These are phyloP conservation scores for Odocoileus virginianus DNA, from an alignment of 2,113 vertebrate species.

Conservation along the genomic window DNA sequence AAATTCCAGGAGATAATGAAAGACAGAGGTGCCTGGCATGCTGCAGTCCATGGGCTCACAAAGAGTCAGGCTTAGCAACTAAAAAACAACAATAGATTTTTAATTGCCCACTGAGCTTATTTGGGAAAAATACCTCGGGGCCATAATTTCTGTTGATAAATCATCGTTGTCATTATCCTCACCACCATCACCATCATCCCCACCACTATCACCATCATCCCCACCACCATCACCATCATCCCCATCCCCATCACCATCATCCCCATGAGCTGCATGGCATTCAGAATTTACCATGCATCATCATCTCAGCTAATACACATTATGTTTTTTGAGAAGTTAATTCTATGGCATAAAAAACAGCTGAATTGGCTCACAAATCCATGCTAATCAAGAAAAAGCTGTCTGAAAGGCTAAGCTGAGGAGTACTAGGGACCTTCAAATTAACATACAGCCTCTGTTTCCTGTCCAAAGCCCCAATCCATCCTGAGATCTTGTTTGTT, in stretches of 20 bases:
- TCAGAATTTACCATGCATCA: not conserved
- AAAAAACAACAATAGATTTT: not conserved
- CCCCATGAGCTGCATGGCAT: no score
- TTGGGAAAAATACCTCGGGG: not conserved
- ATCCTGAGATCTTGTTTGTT: not conserved
- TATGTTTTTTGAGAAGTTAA: not conserved
- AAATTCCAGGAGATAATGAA: not conserved
- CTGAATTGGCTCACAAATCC: not conserved
- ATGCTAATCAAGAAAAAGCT: not conserved
- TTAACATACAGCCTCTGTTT: not conserved
- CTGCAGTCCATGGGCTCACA: not conserved
- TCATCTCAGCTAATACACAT: not conserved
- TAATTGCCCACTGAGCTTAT: not conserved
- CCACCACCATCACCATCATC: not conserved
- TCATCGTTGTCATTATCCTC: not conserved
- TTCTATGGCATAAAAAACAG: not conserved
- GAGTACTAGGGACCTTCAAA: not conserved
- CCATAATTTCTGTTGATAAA: not conserved
- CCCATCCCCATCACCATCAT: fast-evolving
- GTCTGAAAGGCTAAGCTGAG: not conserved
- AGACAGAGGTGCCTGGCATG: not conserved
- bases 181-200: not conserved
- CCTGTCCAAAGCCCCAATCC: not conserved
- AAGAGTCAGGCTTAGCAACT: not conserved
- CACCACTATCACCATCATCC: not conserved